A percentile compares a stretch with the other conserved stretches of the same genome.
Conservation (phyloP, 2,888 invertebrate genomes). For the Microctonus hyperodae region DNA sequence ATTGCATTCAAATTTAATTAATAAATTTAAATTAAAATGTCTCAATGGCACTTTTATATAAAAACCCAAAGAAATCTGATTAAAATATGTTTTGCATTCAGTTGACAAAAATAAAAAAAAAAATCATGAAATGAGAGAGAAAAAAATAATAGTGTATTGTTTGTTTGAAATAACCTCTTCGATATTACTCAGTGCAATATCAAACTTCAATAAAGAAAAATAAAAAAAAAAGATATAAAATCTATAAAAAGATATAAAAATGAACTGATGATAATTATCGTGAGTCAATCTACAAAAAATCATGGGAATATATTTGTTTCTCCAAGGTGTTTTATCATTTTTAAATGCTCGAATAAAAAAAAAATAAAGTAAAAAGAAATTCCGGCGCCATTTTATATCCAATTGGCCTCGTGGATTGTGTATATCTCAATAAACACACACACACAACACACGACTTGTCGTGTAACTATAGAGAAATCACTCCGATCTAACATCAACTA, state of each 20-base stretch:
- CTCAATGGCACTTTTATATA: too few species aligned
- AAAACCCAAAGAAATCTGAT: too few species aligned
- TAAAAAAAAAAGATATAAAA: neutral
- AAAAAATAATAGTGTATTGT: neutral
- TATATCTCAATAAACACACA: neutral
- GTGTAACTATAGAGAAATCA: too few species aligned
- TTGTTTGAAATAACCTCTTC: neutral
- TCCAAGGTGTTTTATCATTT: neutral
- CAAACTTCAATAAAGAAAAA: neutral
- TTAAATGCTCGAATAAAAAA: neutral
- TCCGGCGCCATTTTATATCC: constrained; percentile 31
- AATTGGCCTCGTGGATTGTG: neutral
- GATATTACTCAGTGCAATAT: neutral
- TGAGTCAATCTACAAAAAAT: neutral
- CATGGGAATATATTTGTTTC: neutral
- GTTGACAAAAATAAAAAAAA: too few species aligned
- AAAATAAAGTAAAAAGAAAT: constrained; percentile 8
- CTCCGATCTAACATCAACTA: too few species aligned
- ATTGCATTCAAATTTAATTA: neutral
- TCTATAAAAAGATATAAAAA: neutral
- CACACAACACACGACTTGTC: too few species aligned
- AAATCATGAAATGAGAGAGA: too few species aligned
- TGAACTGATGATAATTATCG: neutral
- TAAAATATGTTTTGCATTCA: too few species aligned
- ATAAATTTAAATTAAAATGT: too few species aligned